Evolutionary conservation across 2,113 vertebrate genomes (phyloP), one percentile per base, ranked within the genome.

Genomic region (Gadus chalcogrammus): DNA sequence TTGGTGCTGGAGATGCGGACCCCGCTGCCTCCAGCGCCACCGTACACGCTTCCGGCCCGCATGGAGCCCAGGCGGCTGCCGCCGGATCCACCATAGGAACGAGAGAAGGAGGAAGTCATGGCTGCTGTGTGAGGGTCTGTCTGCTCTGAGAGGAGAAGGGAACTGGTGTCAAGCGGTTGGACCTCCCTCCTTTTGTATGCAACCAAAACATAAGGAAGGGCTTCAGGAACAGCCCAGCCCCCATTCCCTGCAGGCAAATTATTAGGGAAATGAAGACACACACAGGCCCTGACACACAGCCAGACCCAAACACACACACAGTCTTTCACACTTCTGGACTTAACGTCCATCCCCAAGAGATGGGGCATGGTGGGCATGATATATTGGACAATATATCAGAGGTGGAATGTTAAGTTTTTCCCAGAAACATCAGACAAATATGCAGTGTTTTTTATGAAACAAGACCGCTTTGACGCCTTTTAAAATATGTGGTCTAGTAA

Each of bases 21-120:
- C 0, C 80, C 78, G 0, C 64, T 38, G 0, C 87, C 79, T 11
- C 87, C 85, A 0, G 88, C 82, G 38, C 88, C 88, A 13, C 81
- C 87, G 1, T 89, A 78, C 60, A 91, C 70, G 16, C 88, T 91
- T 65, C 84, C 79, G 15, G 70, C 53, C 15, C 75, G 67, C 61
- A 68, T 20, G 27, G 31, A 0, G 3, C 64, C 3, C 9, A 70
- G 15, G 2, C 52, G 12, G 60, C 60, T 18, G 60, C 60, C 18
- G 18, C 27, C 28, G 4, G 62, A 31, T 3, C 62, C 16, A 28
- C 16, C 13, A 5, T 64, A 17, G 11, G 31, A 38, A 15, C 18
- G 67, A 31, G 67, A 18, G 24, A 13, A 35, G 31, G 31, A 72
- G 66, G n/a, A 7, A n/a, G 63, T 0, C 80, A 85, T 86, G 75